Conservation (phyloP, 2,888 invertebrate species). For the Fragum whitleyi region DNA sequence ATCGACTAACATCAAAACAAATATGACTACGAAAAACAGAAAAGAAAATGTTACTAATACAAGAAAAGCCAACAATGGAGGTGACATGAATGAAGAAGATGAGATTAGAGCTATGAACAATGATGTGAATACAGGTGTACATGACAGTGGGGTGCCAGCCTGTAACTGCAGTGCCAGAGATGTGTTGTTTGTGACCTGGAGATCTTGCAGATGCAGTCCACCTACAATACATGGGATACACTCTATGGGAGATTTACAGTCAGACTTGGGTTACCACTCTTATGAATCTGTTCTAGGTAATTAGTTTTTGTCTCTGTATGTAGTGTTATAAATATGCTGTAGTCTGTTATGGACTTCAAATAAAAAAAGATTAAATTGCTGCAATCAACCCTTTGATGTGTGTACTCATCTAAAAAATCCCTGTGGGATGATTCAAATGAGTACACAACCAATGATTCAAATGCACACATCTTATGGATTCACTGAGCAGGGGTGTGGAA, state of each 20-base stretch:
- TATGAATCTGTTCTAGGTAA: slow-evolving; percentile 60
- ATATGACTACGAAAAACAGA: not conserved
- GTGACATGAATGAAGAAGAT: not conserved
- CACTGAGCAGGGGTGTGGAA: too few relatives aligned
- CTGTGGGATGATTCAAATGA: not conserved
- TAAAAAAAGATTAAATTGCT: not conserved
- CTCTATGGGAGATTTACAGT: slow-evolving; percentile 33
- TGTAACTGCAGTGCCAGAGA: slow-evolving; percentile 45
- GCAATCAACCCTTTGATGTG: too few relatives aligned
- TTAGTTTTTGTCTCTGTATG: not conserved
- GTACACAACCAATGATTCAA: too few relatives aligned
- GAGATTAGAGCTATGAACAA: not conserved
- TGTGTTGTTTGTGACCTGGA: slow-evolving; percentile 46
- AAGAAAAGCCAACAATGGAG: not conserved
- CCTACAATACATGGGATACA: slow-evolving; percentile 34
- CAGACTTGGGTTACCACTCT: slow-evolving; percentile 59
- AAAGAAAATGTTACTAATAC: not conserved
- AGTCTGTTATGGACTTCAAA: not conserved
- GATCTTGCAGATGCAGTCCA: slow-evolving; percentile 43
- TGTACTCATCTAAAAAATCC: too few relatives aligned
- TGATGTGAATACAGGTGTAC: not conserved
- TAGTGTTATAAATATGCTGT: not conserved
- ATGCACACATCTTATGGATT: too few relatives aligned
- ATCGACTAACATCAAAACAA: not conserved
- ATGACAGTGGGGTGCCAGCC: not conserved